Conservation (phyloP, 2,888 invertebrate species). For the Mesopsocus fuscifrons region DNA sequence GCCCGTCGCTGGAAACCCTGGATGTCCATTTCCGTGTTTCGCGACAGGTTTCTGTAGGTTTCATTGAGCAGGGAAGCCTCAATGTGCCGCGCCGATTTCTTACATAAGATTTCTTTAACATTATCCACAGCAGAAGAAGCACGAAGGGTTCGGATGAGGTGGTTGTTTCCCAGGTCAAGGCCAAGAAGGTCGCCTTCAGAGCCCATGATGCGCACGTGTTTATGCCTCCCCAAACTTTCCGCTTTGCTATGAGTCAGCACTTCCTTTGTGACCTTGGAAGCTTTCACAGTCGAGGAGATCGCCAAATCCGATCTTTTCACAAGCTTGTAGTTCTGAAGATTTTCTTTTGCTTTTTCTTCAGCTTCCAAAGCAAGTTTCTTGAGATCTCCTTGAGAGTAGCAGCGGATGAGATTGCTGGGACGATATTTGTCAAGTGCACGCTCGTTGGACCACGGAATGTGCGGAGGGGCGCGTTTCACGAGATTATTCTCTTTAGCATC, state of each 20-base stretch:
- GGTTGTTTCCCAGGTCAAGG: constrained; percentile 21
- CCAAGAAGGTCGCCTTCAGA: constrained; percentile 28
- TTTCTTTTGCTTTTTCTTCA: constrained; percentile 46
- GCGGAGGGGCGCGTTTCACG: constrained; percentile 33
- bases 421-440: constrained; percentile 46
- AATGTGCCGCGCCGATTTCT: constrained; percentile 58
- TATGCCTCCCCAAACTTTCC: background rate
- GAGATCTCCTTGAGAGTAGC: constrained; percentile 48
- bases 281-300: constrained; percentile 38
- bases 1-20: constrained; percentile 23
- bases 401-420: constrained; percentile 38
- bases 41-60: constrained; percentile 31
- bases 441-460: constrained; percentile 55
- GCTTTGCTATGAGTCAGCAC: constrained; percentile 25
- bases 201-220: constrained; percentile 24
- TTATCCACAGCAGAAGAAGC: background rate
- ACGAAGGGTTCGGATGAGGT: background rate
- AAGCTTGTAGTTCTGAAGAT: constrained; percentile 38
- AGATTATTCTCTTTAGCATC: constrained; percentile 39
- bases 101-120: constrained; percentile 28
- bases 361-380: constrained; percentile 43
- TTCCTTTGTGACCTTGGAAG: constrained; percentile 41
- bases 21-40: constrained; percentile 27
- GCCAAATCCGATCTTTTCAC: constrained; percentile 40
- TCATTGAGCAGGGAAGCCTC: constrained; percentile 26